Conservation (phyloP, 2,113 vertebrate species). For the Oryzias curvinotus region DNA sequence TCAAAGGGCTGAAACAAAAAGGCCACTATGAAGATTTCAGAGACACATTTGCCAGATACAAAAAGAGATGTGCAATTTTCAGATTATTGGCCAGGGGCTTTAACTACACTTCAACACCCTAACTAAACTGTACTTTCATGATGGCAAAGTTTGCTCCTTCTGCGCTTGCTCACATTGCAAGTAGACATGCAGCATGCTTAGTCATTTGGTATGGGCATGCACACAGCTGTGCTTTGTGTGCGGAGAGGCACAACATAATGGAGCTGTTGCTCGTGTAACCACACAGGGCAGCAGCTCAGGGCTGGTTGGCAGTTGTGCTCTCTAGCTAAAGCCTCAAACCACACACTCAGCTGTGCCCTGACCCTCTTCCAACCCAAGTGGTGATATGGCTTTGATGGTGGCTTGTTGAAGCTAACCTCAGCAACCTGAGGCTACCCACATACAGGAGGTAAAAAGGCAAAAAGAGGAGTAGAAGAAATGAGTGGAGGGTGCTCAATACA, state of each 20-base stretch:
- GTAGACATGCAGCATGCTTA: constrained; percentile 35
- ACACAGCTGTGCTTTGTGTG: constrained; percentile 65
- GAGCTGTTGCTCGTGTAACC: constrained; percentile 62
- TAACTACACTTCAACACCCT: constrained; percentile 62
- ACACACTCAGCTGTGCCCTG: constrained; percentile 69
- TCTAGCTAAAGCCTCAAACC: constrained; percentile 67
- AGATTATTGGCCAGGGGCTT: constrained; percentile 74
- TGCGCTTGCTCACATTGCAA: constrained; percentile 20
- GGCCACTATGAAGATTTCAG: constrained; percentile 68
- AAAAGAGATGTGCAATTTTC: constrained; percentile 75
- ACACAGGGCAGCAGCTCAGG: constrained; percentile 53
- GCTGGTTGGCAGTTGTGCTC: constrained; percentile 63
- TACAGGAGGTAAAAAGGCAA: constrained; percentile 62
- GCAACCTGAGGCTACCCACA: constrained; percentile 72
- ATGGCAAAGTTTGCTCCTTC: constrained; percentile 25
- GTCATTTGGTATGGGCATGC: constrained; percentile 43
- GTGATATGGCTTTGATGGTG: constrained; percentile 75
- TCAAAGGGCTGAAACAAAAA: constrained; percentile 79
- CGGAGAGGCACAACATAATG: constrained; percentile 52
- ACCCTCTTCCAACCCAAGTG: constrained; percentile 71
- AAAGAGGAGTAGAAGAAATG: constrained; percentile 18
- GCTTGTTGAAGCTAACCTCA: constrained; percentile 77
- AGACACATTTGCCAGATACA: constrained; percentile 70
- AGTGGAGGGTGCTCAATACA: constrained; percentile 14
- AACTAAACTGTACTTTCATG: constrained; percentile 67